phyloP scores from a whole-genome alignment of 2,888 invertebrate species.

The Ramazzottius varieornatus region DNA sequence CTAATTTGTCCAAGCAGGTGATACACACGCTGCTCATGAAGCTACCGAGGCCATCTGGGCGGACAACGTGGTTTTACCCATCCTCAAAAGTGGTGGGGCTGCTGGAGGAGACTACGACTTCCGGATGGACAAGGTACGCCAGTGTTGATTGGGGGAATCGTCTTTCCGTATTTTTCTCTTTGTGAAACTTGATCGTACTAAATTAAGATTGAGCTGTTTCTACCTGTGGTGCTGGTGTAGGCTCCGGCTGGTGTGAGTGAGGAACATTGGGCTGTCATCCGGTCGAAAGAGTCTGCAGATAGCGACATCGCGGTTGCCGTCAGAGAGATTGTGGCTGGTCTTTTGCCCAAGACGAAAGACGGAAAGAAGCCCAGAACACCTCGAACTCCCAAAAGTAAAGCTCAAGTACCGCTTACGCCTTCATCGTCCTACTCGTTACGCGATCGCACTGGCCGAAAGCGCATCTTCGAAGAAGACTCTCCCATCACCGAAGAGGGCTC shows the following conservation, averaged over 20 bases:
- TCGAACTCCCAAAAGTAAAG: neutral
- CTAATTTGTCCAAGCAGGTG: too few species aligned
- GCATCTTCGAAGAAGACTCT: neutral
- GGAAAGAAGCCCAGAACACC: neutral
- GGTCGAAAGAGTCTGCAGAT: neutral
- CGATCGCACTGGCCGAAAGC: neutral
- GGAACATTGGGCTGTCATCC: neutral
- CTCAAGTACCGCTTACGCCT: neutral
- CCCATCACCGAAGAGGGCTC: too few species aligned
- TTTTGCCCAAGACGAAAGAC: neutral
- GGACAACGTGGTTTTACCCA: conserved; percentile 20
- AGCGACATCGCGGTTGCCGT: neutral
- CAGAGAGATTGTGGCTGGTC: neutral
- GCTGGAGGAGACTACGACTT: conserved; percentile 15
- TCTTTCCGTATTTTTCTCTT: too few species aligned
- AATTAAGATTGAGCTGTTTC: too few species aligned
- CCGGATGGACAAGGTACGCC: neutral
- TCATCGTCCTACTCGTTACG: neutral
- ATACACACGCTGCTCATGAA: conserved; percentile 17
- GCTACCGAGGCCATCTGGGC: conserved; percentile 21
- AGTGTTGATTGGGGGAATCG: neutral
- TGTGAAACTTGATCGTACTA: neutral
- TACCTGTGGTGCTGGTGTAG: too few species aligned
- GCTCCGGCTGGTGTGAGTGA: neutral
- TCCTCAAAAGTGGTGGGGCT: conserved; percentile 17